Evolutionary conservation across 2,888 invertebrate genomes (phyloP), one percentile per base, ranked within the genome.

Genomic region (Hipparchia sbordonii): DNA sequence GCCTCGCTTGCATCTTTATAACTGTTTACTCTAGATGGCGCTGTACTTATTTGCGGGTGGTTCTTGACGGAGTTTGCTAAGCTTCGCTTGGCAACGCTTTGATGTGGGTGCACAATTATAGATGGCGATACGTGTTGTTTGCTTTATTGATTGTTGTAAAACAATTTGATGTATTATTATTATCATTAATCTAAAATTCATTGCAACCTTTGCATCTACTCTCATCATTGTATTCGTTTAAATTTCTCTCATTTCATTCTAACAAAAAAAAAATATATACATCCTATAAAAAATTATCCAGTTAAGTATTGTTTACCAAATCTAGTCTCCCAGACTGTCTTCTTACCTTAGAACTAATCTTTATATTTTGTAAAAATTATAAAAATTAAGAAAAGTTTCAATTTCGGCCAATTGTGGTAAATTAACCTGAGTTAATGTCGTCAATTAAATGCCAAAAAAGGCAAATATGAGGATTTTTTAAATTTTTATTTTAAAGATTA

Each of bases 1-100:
- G 70, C 87, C 86, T 87, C 85, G 82, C 85, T 84, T 86, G 87
- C 89, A 89, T 90, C 74, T 84, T 88, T 85, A 79, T 78, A 76
- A 62, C 68, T 73, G 68, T 76, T 75, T 62, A 72, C 75, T 76
- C 82, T 86, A 92, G 92, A 88, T 91, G 90, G 89, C 91, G 90
- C 82, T 84, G 80, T 73, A 67, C 68, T 1, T 23, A 23, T 23
- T 57, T 51, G 54, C 60, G 33, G 39, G 82, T 63, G 33, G 61
- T 67, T 60, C 80, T 80, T 82, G 79, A 39, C n/a, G 39, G 46
- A 76, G 74, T 77, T 77, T 59, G 77, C 75, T 78, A 72, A 78
- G 81, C 77, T 77, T 72, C 73, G 81, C 82, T 82, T 81, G 77
- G 79, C 75, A 76, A 69, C 61, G 81, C 81, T 78, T 81, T 69